Base-by-base conservation (phyloP, 2,113 vertebrate species). In the Opisthocomus hoazin region DNA sequence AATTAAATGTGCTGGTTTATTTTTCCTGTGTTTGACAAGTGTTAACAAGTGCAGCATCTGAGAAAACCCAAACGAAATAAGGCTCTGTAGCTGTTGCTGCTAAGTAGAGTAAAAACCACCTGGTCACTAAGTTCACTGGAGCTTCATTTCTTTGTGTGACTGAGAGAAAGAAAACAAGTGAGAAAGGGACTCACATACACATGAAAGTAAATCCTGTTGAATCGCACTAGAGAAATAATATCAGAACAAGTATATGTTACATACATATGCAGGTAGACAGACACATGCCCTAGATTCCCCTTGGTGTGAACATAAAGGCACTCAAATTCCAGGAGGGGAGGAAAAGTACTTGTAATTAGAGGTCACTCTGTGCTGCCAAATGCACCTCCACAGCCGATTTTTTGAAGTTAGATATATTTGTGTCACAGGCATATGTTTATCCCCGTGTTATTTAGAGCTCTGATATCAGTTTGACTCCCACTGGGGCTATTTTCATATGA, bases 1-100 rank as follows among this genome's bases (percentile, higher is more conserved):
- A 96, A 95, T 93, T 94, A 96, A 98, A 97, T 39, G 60, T 90
- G 77, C 63, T 65, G 71, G 60, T 97, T 97, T 97, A 94, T 96
- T 97, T 97, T 97, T 97, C 66, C 84, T 93, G 81, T 95, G 91
- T 96, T 97, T 96, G 93, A 87, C 1, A 43, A 96, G 81, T 89
- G 88, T 93, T 97, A 98, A 93, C 94, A 97, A 96, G 96, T 89
- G 74, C 81, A 60, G 58, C 75, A 41, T 97, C 97, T 92, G 79
- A 96, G 90, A 94, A 97, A 97, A 95, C 41, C 61, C 82, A 95
- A 95, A 81, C 73, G 58, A 94, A 95, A 95, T 88, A 92, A 76
- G 61, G 56, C 50, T 95, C 88, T 91, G 64, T 97, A 96, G 93
- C 88, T 96, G 84, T 88, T 95, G 57, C 43, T 97, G 78, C 76